phyloP scores from a whole-genome alignment of 2,797 vertebrate genomes.

The Pseudomugil tenellus region DNA sequence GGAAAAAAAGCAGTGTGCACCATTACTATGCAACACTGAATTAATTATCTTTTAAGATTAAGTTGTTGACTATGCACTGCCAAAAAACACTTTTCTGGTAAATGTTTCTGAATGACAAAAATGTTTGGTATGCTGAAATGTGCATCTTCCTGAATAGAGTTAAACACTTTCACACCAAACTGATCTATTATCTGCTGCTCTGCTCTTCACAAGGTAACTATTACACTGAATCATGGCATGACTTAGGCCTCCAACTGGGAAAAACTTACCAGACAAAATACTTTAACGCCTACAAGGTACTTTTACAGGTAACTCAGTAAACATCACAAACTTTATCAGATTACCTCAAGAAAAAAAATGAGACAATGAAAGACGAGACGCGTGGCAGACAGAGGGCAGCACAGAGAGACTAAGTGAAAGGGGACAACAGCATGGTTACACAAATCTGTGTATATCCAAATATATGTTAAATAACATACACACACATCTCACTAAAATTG shows the following conservation, averaged over 20 bases:
- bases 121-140: conserved; percentile 5
- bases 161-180: conserved; percentile 24
- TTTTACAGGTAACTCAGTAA: background rate
- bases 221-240: conserved; percentile 7
- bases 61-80: background rate
- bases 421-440: conserved; percentile 11
- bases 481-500: too few relatives aligned
- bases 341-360: background rate
- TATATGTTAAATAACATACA: background rate
- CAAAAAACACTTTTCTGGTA: background rate
- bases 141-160: conserved; percentile 29
- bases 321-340: background rate
- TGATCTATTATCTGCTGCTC: conserved; percentile 18
- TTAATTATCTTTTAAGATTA: too few relatives aligned
- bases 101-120: conserved; percentile 15
- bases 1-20: too few relatives aligned
- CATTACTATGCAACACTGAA: too few relatives aligned
- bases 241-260: conserved; percentile 6
- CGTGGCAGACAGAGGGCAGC: conserved; percentile 27
- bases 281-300: background rate
- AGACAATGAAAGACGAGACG: background rate
- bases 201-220: conserved; percentile 7
- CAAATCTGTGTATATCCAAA: conserved; percentile 6
- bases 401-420: conserved; percentile 15
- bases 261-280: conserved; percentile 26